These are phyloP conservation scores for Acinonyx jubatus DNA, from an alignment of 2,113 vertebrate species.

Conservation along the genomic window DNA sequence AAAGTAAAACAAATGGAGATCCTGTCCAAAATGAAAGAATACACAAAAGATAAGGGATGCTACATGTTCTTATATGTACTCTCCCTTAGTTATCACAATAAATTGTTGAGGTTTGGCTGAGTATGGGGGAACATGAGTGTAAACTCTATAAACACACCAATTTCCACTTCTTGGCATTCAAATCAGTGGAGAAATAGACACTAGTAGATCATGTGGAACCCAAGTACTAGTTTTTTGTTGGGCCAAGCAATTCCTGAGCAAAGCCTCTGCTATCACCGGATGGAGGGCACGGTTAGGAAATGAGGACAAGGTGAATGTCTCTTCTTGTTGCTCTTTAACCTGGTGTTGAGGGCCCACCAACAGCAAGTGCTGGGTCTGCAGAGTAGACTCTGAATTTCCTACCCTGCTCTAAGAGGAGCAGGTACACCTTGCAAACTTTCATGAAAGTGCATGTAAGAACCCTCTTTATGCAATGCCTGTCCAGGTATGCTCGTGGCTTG, in stretches of 20 bases:
- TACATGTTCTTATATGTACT: background rate
- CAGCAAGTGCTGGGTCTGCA: background rate
- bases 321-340: background rate
- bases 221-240: background rate
- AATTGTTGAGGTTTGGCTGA: background rate
- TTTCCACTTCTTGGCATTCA: background rate
- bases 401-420: too few relatives aligned
- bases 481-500: background rate
- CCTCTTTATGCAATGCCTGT: background rate
- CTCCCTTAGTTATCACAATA: background rate
- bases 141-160: background rate
- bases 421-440: background rate
- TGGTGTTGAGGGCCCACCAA: background rate
- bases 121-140: background rate
- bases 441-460: background rate
- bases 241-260: background rate
- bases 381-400: background rate
- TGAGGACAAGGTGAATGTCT: background rate
- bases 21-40: background rate
- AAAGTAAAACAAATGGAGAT: background rate
- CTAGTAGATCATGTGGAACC: background rate
- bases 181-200: background rate
- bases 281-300: background rate
- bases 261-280: background rate
- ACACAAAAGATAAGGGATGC: background rate